These are phyloP conservation scores for Mycogona germanica DNA, from an alignment of 2,888 invertebrate genomes.

Conservation along the genomic window DNA sequence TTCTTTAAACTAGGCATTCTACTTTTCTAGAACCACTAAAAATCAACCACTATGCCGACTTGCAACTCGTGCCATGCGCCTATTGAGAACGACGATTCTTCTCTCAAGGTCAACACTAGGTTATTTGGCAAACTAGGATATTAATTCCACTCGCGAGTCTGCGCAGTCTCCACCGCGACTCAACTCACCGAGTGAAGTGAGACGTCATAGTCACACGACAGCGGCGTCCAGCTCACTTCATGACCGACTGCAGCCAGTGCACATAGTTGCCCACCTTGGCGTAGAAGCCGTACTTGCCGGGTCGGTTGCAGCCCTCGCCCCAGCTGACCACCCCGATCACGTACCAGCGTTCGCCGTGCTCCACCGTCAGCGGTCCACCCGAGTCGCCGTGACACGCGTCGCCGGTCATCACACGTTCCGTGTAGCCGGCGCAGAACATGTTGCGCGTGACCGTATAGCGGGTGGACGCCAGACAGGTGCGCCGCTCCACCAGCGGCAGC, in stretches of 20 bases:
- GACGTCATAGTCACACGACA: too few relatives aligned
- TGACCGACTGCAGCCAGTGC: conserved; percentile 23
- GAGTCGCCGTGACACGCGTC: conserved; percentile 28
- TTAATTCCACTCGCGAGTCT: too few relatives aligned
- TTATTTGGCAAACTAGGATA: too few relatives aligned
- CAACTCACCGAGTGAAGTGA: too few relatives aligned
- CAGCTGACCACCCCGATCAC: conserved; percentile 27
- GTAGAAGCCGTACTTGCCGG: conserved; percentile 28
- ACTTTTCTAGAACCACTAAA: too few relatives aligned
- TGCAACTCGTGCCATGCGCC: too few relatives aligned
- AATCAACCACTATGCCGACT: too few relatives aligned
- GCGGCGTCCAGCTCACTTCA: background rate
- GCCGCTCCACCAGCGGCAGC: conserved; percentile 25
- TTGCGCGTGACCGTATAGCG: conserved; percentile 24
- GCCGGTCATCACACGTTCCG: conserved; percentile 24
- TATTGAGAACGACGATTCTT: too few relatives aligned
- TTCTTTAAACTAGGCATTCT: too few relatives aligned
- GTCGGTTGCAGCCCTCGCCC: conserved; percentile 28
- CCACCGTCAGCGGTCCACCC: conserved; percentile 26
- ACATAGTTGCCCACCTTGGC: conserved; percentile 26
- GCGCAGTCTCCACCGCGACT: too few relatives aligned
- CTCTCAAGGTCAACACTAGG: too few relatives aligned
- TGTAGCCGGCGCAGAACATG: conserved; percentile 28
- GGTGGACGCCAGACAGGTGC: conserved; percentile 24
- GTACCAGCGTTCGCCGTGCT: conserved; percentile 24